A percentile compares a stretch with the other conserved stretches of the same genome.
These are phyloP conservation scores for Apostichopus californicus DNA, from an alignment of 35 echinoderm and acorn worm genomes.

Conservation along the genomic window DNA sequence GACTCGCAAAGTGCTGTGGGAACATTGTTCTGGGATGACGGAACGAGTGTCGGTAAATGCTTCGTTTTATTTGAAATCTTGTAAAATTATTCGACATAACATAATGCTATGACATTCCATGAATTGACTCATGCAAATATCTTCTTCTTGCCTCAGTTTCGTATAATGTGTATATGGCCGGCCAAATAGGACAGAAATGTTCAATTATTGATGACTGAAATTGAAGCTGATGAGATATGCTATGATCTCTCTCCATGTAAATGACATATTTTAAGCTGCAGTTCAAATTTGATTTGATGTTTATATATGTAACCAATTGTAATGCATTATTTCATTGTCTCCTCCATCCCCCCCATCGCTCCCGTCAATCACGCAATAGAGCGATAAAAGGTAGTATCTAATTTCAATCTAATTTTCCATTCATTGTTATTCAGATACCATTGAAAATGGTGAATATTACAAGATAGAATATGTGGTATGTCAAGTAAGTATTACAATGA, in stretches of 20 bases:
- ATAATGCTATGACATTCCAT: not conserved
- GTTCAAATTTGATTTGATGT: not conserved
- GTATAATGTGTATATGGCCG: not conserved
- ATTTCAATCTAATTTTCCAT: not conserved
- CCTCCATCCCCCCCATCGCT: too few species aligned
- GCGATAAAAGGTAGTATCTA: not conserved
- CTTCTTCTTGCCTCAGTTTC: not conserved
- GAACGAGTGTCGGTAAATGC: constrained; percentile 68
- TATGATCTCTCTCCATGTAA: not conserved
- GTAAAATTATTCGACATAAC: not conserved
- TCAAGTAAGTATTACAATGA: too few species aligned
- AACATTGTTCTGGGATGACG: constrained; percentile 86
- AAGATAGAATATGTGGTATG: not conserved
- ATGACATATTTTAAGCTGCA: not conserved
- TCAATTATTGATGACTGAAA: not conserved
- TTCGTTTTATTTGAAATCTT: not conserved
- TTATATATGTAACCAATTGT: not conserved
- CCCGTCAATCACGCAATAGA: not conserved
- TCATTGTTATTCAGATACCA: not conserved
- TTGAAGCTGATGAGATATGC: not conserved
- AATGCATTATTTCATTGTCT: not conserved
- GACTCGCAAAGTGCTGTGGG: too few species aligned
- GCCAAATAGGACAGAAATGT: not conserved
- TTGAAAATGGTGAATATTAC: constrained; percentile 6
- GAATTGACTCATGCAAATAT: not conserved